Percentiles rank a stretch among this genome's conserved stretches.
These are phyloP conservation scores for Leucania comma DNA, from an alignment of 2,888 invertebrate species.

Conservation along the genomic window DNA sequence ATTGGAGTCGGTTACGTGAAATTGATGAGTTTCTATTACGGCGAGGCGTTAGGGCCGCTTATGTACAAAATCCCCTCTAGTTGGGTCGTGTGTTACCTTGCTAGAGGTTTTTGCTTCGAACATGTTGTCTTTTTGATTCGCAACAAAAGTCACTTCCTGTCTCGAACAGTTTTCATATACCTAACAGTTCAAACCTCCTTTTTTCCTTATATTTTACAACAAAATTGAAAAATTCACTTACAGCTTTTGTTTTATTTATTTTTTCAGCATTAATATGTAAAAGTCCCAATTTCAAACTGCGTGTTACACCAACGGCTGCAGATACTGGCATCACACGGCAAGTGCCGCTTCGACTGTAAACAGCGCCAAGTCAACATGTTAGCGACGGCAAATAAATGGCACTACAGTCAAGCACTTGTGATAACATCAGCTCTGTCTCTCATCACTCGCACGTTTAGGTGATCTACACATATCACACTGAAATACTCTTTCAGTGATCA, in stretches of 20 bases:
- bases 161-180: too few relatives aligned
- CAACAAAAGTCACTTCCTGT: not conserved
- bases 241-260: not conserved
- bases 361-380: constrained; percentile 19
- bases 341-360: constrained; percentile 33
- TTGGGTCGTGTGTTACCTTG: not conserved
- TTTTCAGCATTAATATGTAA: too few relatives aligned
- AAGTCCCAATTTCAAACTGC: too few relatives aligned
- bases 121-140: not conserved
- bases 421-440: constrained; percentile 3
- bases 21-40: constrained; percentile 62
- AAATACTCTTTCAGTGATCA: not conserved
- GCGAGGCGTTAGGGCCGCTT: constrained; percentile 26
- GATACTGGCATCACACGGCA: constrained; percentile 25
- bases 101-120: not conserved
- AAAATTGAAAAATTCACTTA: not conserved
- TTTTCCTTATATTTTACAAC: not conserved
- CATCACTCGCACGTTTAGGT: not conserved
- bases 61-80: constrained; percentile 6
- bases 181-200: too few relatives aligned
- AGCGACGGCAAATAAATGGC: constrained; percentile 10
- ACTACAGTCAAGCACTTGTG: not conserved
- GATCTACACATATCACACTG: not conserved
- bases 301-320: constrained; percentile 1
- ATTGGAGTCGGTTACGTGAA: constrained; percentile 61